These are phyloP conservation scores for Nematolebias whitei DNA, from an alignment of 2,113 vertebrate genomes.

Conservation along the genomic window DNA sequence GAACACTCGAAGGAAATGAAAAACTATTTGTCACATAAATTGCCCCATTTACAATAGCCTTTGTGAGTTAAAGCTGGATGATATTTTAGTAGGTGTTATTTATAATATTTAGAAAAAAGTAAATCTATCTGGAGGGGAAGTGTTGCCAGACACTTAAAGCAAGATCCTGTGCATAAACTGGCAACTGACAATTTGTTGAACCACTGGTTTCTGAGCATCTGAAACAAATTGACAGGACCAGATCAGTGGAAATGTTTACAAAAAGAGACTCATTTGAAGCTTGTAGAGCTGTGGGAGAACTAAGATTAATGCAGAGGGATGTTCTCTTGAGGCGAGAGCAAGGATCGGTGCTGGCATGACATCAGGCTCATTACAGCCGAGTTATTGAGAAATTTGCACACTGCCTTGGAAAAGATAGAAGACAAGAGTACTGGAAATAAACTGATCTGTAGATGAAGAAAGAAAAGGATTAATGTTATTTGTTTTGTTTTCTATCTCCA, in stretches of 20 bases:
- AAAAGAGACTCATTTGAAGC: constrained; percentile 27
- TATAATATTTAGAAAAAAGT: background rate
- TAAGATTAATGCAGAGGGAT: constrained; percentile 24
- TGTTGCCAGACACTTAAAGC: too few relatives aligned
- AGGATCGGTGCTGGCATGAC: constrained; percentile 29
- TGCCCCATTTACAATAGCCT: too few relatives aligned
- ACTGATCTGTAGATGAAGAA: background rate
- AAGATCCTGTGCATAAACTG: too few relatives aligned
- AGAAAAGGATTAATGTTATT: background rate
- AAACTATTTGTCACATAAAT: too few relatives aligned
- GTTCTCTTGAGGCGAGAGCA: constrained; percentile 3
- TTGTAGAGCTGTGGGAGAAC: constrained; percentile 4
- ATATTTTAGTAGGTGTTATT: background rate
- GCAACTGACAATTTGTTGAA: constrained; percentile 2
- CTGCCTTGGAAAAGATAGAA: constrained; percentile 7
- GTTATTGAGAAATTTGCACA: constrained; percentile 19
- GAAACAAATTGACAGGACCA: constrained; percentile 7
- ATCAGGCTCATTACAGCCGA: constrained; percentile 38
- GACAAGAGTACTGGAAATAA: background rate
- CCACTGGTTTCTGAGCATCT: constrained; percentile 10
- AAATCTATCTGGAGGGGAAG: background rate
- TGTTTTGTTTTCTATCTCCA: background rate
- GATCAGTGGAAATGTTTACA: constrained; percentile 24
- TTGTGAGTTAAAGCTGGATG: too few relatives aligned
- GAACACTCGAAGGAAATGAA: too few relatives aligned